Conservation (phyloP, 1,140 invertebrate genomes). For the Scaptomyza pallida region DNA sequence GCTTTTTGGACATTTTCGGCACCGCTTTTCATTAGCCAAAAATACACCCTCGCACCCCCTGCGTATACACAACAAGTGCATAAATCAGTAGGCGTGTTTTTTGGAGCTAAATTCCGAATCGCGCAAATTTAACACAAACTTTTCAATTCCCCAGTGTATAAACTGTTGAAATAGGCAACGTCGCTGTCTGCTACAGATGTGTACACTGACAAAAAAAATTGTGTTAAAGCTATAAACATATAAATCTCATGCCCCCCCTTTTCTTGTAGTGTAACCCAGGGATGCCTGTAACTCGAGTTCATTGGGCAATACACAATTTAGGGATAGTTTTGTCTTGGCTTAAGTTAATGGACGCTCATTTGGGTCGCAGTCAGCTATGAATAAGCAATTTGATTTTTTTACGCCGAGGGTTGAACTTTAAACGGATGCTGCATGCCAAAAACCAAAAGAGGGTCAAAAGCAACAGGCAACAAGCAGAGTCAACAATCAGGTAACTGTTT, state of each 20-base stretch:
- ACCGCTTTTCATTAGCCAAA: slow-evolving; percentile 54
- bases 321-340: slow-evolving; percentile 22
- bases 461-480: too few species aligned
- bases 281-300: background rate
- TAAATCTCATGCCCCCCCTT: background rate
- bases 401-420: slow-evolving; percentile 8
- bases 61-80: slow-evolving; percentile 10
- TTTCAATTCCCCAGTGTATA: slow-evolving; percentile 34
- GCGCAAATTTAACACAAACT: slow-evolving; percentile 24
- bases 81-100: slow-evolving; percentile 30
- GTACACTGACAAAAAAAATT: background rate
- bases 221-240: too few species aligned
- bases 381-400: slow-evolving; percentile 38
- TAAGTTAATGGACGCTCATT: slow-evolving; percentile 45
- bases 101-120: background rate
- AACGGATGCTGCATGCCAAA: background rate
- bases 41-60: background rate
- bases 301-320: slow-evolving; percentile 8
- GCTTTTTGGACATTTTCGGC: slow-evolving; percentile 25
- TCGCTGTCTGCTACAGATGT: slow-evolving; percentile 5
- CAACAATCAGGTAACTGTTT: slow-evolving; percentile 12
- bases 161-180: slow-evolving; percentile 25
- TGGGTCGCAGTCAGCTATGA: slow-evolving; percentile 40
- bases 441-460: slow-evolving; percentile 7
- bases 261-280: background rate